Percentiles rank a stretch among this genome's conserved stretches.
Conservation (phyloP, 2,797 vertebrate genomes). For the Sebastes matsubarae region DNA sequence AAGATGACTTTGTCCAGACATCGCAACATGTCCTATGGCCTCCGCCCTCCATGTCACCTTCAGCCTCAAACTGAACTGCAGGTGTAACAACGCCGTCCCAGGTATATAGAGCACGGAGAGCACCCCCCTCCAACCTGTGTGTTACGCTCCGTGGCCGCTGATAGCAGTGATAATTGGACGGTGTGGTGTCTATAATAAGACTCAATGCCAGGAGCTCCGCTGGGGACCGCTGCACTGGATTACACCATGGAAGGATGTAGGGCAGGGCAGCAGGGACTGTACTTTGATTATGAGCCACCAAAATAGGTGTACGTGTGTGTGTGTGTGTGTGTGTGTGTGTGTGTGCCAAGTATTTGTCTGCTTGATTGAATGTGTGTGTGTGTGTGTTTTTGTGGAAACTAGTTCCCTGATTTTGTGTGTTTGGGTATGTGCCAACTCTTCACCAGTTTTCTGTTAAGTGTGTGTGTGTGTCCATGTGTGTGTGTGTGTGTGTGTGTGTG, state of each 20-base stretch:
- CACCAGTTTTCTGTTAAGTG: conserved; percentile 1
- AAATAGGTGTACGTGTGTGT: conserved; percentile 69
- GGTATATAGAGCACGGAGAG: conserved; percentile 51
- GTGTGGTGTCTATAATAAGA: conserved; percentile 81
- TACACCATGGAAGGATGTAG: conserved; percentile 81
- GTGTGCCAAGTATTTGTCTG: conserved; percentile 26
- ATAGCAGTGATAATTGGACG: conserved; percentile 81
- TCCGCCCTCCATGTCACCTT: conserved; percentile 35
- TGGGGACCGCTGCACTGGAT: conserved; percentile 75
- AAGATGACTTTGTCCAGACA: background rate
- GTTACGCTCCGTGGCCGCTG: conserved; percentile 44
- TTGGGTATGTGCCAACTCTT: conserved; percentile 23
- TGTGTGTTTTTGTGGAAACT: conserved; percentile 4
- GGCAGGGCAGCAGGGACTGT: conserved; percentile 78
- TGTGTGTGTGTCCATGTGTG: background rate
- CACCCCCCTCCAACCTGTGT: background rate
- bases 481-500: no score
- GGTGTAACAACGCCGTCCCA: conserved; percentile 21
- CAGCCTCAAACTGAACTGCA: conserved; percentile 26
- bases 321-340: conserved; percentile 5
- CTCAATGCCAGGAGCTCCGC: conserved; percentile 71
- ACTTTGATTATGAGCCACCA: conserved; percentile 83
- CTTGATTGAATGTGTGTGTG: conserved; percentile 27
- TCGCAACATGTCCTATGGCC: background rate
- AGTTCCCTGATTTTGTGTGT: conserved; percentile 15